Evolutionary conservation across 1,140 invertebrate genomes (phyloP).

Genomic region (Pseudomyrmex sp.): DNA sequence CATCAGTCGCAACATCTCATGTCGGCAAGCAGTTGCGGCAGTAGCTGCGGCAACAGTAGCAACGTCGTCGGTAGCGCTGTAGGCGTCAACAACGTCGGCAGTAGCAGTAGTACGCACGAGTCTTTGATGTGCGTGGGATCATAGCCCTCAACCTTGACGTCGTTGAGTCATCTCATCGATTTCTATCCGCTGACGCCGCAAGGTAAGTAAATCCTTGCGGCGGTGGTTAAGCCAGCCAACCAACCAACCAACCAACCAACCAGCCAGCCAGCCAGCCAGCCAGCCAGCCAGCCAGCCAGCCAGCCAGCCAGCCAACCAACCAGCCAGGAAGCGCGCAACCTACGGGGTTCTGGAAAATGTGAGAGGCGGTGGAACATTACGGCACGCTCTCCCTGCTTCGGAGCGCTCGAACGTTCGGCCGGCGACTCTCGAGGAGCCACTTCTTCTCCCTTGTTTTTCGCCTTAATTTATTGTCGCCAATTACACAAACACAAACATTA

Average conservation of each 20-base stretch:
- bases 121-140: constrained; percentile 84
- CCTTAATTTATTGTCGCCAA: constrained; percentile 80
- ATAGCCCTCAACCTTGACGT: constrained; percentile 83
- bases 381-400: constrained; percentile 41
- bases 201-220: constrained; percentile 55
- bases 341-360: not conserved
- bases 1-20: constrained; percentile 61
- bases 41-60: constrained; percentile 63
- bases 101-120: constrained; percentile 82
- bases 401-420: constrained; percentile 46
- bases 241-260: too few species aligned
- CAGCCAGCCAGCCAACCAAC: too few species aligned
- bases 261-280: too few species aligned
- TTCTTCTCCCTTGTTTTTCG: constrained; percentile 38
- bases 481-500: constrained; percentile 69
- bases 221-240: constrained; percentile 1
- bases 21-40: constrained; percentile 49
- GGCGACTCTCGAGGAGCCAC: constrained; percentile 64
- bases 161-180: constrained; percentile 83
- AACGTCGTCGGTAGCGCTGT: constrained; percentile 65
- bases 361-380: constrained; percentile 28
- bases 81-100: constrained; percentile 62
- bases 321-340: not conserved
- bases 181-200: constrained; percentile 79
- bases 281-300: too few species aligned